Base-by-base conservation (phyloP, 2,888 invertebrate genomes). In the Drosophila borborema region DNA sequence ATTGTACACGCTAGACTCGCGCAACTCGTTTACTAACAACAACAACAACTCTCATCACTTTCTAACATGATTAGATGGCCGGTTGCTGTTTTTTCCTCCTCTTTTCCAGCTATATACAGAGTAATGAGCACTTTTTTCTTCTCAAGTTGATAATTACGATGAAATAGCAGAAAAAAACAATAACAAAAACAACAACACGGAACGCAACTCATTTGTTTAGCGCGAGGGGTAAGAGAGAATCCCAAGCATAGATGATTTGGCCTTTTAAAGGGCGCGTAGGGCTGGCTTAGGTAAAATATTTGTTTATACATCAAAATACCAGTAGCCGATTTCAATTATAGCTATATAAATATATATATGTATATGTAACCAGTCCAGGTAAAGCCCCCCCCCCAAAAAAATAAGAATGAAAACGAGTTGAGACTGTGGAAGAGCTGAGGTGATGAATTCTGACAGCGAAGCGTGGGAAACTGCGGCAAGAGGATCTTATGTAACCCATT, bases 141-240 rank as follows among this genome's bases (percentile, higher is more conserved):
- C 66, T 87, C 74, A 72, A 89, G 86, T 86, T 88, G 79, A 86
- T 86, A 86, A 86, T 86, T 89, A 89, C 81, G 81, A 86, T 86
- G 86, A 86, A 83, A 80, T 69, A 64, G 86, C 86, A 87, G 45
- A 85, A 83, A 82, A 46, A 65, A 46, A 7, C 51, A 14, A 62
- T 14, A 43, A 66, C 14, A 55, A 63, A 38, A 55, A 67, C 41
- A 67, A 23, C 38, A 71, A 31, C 31, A 20, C 20, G 20, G 40
- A 70, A 16, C 41, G 70, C 64, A 77, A 68, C 82, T 85, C 85
- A 85, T 87, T 87, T 85, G 87, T 62, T 80, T 87, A 85, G 77
- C 61, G 31, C 40, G 28, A 43, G 46, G 36, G 34, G 65, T 43
- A 49, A 10, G 6, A 36, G 56, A 31, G 56, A 48, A 59, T 45